Evolutionary conservation across 2,888 invertebrate genomes (phyloP), one percentile per base, ranked within the genome.

Genomic region (Thymelicus acteon): DNA sequence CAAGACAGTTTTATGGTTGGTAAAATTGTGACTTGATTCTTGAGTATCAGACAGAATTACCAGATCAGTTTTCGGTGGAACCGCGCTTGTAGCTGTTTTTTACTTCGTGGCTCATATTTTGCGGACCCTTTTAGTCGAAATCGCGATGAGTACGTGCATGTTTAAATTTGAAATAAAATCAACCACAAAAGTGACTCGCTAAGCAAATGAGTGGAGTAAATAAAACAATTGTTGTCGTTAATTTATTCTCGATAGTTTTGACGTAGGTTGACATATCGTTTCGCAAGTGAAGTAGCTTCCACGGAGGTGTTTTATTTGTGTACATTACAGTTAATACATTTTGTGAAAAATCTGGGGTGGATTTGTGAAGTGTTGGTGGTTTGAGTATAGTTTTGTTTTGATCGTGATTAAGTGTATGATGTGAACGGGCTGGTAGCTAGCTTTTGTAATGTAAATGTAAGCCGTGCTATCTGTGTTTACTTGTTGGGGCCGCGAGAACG

Each of bases 221-320:
- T 54, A 58, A 37, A 49, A 58, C 7, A 12, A 60, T 40, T 80
- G 77, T 76, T 75, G 44, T 63, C 52, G 67, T 72, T 73, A 73
- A 74, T 80, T 76, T 60, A 78, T 74, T 79, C 74, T 78, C 79
- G 80, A 81, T 83, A 80, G 82, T 84, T 54, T 89, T 88, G 85
- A 89, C 86, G 85, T 88, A 85, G 83, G 82, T 90, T 91, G 91
- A 88, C 90, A 87, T 88, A 86, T 85, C 87, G 81, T 91, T 91
- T 92, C 90, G 89, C 90, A 91, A 92, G 88, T 89, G 89, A 90
- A 91, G 88, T 88, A 85, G 82, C 85, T 83, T 85, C 83, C 80
- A 82, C 82, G 76, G 83, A 54, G 87, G 87, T 89, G 88, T 86
- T 88, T 85, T 89, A 89, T 89, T 90, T 91, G 90, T 92, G 90